These are phyloP conservation scores for Cyaniris semiargus DNA, from an alignment of 2,888 invertebrate species.

Conservation along the genomic window DNA sequence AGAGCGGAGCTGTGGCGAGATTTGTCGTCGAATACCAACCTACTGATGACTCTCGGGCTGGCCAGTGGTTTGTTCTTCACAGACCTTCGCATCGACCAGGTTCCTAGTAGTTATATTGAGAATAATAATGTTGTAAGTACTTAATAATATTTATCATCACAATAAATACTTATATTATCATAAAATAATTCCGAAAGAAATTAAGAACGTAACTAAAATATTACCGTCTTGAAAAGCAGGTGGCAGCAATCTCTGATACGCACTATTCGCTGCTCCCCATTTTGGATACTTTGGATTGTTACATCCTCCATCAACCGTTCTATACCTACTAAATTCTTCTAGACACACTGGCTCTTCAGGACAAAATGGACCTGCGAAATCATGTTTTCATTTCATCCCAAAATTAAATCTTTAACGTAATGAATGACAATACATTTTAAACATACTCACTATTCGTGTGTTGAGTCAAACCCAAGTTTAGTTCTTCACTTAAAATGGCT, in stretches of 20 bases:
- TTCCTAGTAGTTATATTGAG: slow-evolving; percentile 49
- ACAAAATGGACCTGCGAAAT: slow-evolving; percentile 60
- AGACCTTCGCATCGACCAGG: slow-evolving; percentile 78
- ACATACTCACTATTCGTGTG: slow-evolving; percentile 59
- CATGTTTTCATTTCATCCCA: background rate
- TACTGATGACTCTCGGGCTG: slow-evolving; percentile 85
- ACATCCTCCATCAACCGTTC: slow-evolving; percentile 90
- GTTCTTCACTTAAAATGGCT: slow-evolving; percentile 58
- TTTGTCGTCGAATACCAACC: slow-evolving; percentile 79
- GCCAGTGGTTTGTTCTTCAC: slow-evolving; percentile 74
- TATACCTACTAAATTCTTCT: slow-evolving; percentile 74
- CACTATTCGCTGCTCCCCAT: slow-evolving; percentile 86
- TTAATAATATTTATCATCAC: no score
- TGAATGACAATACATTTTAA: background rate
- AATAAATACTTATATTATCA: no score
- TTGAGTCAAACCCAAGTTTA: slow-evolving; percentile 57
- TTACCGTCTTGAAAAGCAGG: slow-evolving; percentile 61
- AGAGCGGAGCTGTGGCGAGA: slow-evolving; percentile 81
- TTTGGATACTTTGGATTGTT: slow-evolving; percentile 86
- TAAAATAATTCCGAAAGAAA: no score
- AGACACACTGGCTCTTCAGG: slow-evolving; percentile 68
- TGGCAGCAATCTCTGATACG: slow-evolving; percentile 83
- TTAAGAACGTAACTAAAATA: no score
- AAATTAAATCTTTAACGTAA: no score
- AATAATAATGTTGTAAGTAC: no score